Base-by-base conservation (phyloP, 2,797 vertebrate genomes). In the Xenops minutus region DNA sequence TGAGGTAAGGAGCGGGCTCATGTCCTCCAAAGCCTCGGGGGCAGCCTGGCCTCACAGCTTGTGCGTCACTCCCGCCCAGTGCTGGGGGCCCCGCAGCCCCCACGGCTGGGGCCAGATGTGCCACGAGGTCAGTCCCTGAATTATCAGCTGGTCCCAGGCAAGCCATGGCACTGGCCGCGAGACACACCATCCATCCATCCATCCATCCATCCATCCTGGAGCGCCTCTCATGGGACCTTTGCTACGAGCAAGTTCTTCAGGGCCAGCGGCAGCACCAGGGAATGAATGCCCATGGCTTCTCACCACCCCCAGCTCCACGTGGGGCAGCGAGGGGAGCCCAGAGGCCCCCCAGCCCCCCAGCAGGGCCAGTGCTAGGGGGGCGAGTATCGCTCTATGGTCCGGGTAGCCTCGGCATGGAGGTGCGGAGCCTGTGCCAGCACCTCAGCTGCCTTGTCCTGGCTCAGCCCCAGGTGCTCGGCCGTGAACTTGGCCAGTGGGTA, bases 401-500 rank as follows among this genome's bases (percentile, higher is more conserved):
- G 98, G 93, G 96, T 97, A 7, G 99, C 99, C 34, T 96, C 96
- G 7, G 98, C 92, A 52, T 74, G 97, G 59, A 99, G 98, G 91
- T 98, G 99, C 1, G 98, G 96, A 44, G 98, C 97, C 94, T 98
- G 99, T 24, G 97, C 98, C 94, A 99, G 96, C 97, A 99, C 93
- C 90, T 99, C 99, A 32, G 99, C 98, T 36, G 98, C 98, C 96
- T 99, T 99, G 94, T 99, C 99, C 26, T 99, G 99, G 97, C 98
- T 97, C 89, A 99, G 98, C 64, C 99, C 99, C 95, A 99, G 98
- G 97, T 99, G 99, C 95, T 99, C 99, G 0, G 98, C 98, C 7
- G 99, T 99, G 97, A 99, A 98, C 93, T 99, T 99, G 96, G 99
- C 98, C 97, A 99, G 97, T 1, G 99, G 99, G 98, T 99, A 99